Conservation (phyloP, 2,797 vertebrate genomes). For the Margarornis squamiger region DNA sequence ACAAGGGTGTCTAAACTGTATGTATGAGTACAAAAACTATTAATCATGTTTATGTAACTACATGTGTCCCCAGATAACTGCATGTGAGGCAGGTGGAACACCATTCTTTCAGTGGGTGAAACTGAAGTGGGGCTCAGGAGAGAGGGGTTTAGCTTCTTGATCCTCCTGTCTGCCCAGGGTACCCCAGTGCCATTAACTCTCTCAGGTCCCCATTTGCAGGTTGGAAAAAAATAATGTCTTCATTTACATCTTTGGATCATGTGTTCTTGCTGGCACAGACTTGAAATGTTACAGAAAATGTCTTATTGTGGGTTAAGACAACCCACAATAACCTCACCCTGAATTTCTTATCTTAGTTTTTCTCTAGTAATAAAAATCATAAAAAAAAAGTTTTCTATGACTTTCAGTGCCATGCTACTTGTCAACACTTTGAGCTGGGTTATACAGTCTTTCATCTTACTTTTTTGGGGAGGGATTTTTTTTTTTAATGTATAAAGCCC, state of each 20-base stretch:
- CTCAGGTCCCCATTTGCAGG: not conserved
- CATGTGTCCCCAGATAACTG: not conserved
- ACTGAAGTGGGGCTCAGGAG: not conserved
- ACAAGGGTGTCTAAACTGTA: not conserved
- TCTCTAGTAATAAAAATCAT: not conserved
- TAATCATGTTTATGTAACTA: not conserved
- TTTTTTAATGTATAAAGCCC: not conserved
- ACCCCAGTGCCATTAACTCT: not conserved
- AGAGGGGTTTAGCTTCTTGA: not conserved
- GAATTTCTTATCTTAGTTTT: not conserved
- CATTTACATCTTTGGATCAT: not conserved
- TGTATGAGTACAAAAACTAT: not conserved
- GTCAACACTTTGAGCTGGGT: not conserved
- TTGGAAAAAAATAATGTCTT: not conserved
- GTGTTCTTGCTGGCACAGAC: not conserved
- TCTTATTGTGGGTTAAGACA: not conserved
- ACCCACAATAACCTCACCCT: not conserved
- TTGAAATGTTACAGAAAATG: not conserved
- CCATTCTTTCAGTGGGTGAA: not conserved
- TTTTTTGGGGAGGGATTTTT: not conserved
- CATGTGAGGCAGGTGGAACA: not conserved
- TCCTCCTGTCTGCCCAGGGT: not conserved
- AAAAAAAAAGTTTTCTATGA: not conserved
- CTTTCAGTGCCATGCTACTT: not conserved
- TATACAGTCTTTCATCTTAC: not conserved